phyloP scores from a whole-genome alignment of 2,113 vertebrate species.

The Urocolius indicus region DNA sequence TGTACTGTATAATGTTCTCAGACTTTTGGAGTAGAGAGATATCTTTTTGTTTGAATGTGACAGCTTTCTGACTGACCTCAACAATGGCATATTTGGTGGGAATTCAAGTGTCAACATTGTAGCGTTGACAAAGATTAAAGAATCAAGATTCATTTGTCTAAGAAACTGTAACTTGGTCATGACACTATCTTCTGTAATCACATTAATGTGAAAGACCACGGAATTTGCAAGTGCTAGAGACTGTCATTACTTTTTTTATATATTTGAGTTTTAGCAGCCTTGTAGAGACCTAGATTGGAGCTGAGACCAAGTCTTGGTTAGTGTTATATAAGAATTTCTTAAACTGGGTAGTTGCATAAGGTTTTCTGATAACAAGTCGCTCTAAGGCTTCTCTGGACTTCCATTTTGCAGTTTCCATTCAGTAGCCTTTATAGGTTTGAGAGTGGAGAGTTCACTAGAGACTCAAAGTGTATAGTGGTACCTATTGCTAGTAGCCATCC shows the following conservation, averaged over 20 bases:
- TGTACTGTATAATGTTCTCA: background rate
- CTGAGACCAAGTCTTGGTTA: background rate
- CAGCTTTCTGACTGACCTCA: background rate
- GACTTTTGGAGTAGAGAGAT: background rate
- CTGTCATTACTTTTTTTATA: background rate
- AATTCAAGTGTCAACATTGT: background rate
- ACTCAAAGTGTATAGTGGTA: background rate
- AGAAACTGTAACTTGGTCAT: background rate
- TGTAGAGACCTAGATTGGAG: background rate
- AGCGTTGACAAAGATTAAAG: too few species aligned
- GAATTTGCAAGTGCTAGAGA: background rate
- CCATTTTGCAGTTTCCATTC: background rate
- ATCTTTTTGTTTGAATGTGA: background rate
- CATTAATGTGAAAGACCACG: background rate
- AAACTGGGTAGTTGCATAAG: background rate
- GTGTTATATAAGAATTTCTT: background rate
- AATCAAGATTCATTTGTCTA: background rate
- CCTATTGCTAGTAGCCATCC: background rate
- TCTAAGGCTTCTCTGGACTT: background rate
- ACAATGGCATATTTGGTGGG: background rate
- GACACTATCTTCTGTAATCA: background rate
- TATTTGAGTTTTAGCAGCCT: background rate
- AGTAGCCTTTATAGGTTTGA: background rate
- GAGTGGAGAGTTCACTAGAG: background rate
- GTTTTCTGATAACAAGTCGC: background rate